Percentiles rank a stretch among this genome's conserved stretches.
phyloP scores from a whole-genome alignment of 2,888 invertebrate species.

The Tethea ocularis region DNA sequence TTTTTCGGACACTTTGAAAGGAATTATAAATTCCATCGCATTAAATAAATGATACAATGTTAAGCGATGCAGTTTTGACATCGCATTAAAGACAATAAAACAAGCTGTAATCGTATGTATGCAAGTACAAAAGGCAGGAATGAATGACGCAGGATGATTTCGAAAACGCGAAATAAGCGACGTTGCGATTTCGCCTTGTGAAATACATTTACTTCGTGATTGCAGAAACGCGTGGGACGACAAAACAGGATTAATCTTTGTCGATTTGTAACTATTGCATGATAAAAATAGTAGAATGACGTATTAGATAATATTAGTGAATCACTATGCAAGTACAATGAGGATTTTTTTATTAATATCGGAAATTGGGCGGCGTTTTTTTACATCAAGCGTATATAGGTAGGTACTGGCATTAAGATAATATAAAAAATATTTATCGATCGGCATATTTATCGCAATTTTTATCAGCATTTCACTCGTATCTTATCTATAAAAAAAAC shows the following conservation, averaged over 20 bases:
- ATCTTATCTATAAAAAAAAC: constrained; percentile 66
- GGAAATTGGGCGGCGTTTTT: constrained; percentile 6
- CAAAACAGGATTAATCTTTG: constrained; percentile 75
- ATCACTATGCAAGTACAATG: constrained; percentile 23
- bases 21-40: constrained; percentile 5
- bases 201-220: constrained; percentile 75
- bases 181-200: constrained; percentile 80
- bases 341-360: constrained; percentile 31
- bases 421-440: constrained; percentile 21
- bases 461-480: constrained; percentile 68
- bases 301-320: constrained; percentile 14
- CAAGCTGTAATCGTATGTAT: constrained; percentile 42
- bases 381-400: not conserved
- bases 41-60: constrained; percentile 11
- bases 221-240: constrained; percentile 80
- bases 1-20: not conserved
- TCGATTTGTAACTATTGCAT: constrained; percentile 57
- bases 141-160: constrained; percentile 79
- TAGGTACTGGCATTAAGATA: not conserved
- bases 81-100: constrained; percentile 42
- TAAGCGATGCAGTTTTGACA: constrained; percentile 30
- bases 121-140: constrained; percentile 63
- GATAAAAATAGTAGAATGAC: constrained; percentile 35
- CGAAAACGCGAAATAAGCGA: constrained; percentile 82
- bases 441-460: constrained; percentile 36